These are phyloP conservation scores for Chiridota heheva DNA, from an alignment of 35 echinoderm and acorn worm genomes.

Conservation along the genomic window DNA sequence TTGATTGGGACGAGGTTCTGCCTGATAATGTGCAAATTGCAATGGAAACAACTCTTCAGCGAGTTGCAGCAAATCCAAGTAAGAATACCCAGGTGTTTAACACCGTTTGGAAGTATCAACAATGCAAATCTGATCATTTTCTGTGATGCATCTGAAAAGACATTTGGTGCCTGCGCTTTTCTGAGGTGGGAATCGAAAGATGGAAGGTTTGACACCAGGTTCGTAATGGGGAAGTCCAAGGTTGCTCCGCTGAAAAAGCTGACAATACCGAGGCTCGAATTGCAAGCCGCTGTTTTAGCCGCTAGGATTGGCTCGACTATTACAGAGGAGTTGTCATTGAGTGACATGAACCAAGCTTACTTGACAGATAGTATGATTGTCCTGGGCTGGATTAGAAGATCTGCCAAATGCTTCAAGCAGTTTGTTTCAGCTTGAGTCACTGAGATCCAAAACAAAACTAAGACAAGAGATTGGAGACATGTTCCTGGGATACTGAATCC, in stretches of 20 bases:
- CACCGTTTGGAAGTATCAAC: neutral
- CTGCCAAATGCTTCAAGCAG: constrained; percentile 52
- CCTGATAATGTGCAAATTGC: neutral
- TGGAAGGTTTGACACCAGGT: constrained; percentile 24
- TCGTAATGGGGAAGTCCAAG: constrained; percentile 50
- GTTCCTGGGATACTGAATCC: constrained; percentile 59
- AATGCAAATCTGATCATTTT: constrained; percentile 12
- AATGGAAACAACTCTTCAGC: constrained; percentile 27
- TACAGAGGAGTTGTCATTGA: constrained; percentile 33
- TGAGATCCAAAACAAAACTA: constrained; percentile 56
- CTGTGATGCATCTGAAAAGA: constrained; percentile 50
- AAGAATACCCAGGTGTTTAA: constrained; percentile 32
- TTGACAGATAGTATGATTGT: constrained; percentile 57
- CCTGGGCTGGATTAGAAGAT: constrained; percentile 57
- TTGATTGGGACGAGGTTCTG: constrained; percentile 23
- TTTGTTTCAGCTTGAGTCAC: constrained; percentile 72
- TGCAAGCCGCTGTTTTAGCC: constrained; percentile 62
- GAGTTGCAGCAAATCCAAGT: constrained; percentile 15
- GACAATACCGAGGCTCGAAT: constrained; percentile 60
- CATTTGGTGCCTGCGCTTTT: constrained; percentile 57
- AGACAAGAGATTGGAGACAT: constrained; percentile 47
- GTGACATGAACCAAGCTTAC: constrained; percentile 30
- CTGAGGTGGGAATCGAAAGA: neutral
- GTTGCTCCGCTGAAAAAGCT: constrained; percentile 61
- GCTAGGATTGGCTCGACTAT: constrained; percentile 1